Evolutionary conservation across 2,797 vertebrate species (phyloP).

Genomic region (Squalus acanthias): DNA sequence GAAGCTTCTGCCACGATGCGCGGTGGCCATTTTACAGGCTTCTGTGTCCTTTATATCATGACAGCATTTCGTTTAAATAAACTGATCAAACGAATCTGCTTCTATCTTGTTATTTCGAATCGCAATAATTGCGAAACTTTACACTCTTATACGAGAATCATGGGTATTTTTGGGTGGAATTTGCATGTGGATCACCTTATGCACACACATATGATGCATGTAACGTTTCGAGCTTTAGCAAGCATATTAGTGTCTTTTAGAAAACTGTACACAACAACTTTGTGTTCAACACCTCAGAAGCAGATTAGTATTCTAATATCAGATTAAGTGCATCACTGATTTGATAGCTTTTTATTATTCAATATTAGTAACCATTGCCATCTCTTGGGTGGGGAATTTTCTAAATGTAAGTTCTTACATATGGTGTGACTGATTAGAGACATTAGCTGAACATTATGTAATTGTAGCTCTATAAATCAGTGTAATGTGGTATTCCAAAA

Average conservation of each 20-base stretch:
- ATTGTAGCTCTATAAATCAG: not conserved
- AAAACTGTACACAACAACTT: not conserved
- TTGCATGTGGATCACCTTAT: not conserved
- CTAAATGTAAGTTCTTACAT: not conserved
- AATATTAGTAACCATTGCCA: no score
- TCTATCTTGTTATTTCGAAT: no score
- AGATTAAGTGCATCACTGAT: not conserved
- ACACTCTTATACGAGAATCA: not conserved
- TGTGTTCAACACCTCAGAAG: not conserved
- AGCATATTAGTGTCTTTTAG: not conserved
- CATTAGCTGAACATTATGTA: not conserved
- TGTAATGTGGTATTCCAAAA: not conserved
- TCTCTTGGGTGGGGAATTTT: not conserved
- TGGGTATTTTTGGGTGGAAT: not conserved
- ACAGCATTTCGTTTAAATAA: no score
- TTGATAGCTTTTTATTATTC: not conserved
- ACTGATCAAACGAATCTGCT: no score
- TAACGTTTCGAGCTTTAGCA: not conserved
- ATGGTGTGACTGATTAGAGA: not conserved
- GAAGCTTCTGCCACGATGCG: no score
- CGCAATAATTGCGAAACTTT: no score
- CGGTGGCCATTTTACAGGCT: no score
- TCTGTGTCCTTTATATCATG: no score
- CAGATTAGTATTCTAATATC: not conserved
- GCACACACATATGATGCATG: not conserved